Conservation (phyloP, 2,113 vertebrate genomes). For the Ovis canadensis region DNA sequence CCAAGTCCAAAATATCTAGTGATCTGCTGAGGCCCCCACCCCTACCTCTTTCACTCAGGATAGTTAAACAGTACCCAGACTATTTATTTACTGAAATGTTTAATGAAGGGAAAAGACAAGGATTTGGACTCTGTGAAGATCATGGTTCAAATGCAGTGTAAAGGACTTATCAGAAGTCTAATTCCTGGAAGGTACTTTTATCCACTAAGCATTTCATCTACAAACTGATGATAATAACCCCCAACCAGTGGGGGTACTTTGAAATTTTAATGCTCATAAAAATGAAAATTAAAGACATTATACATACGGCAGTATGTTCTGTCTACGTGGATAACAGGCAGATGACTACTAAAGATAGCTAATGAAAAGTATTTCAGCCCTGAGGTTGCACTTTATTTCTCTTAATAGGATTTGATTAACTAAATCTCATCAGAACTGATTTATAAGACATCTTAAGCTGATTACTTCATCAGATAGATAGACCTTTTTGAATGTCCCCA, state of each 20-base stretch:
- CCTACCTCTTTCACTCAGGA: background rate
- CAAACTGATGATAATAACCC: background rate
- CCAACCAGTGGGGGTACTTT: background rate
- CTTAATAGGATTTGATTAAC: background rate
- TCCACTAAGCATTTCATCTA: background rate
- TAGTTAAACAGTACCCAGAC: background rate
- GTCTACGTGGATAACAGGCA: rapidly evolving
- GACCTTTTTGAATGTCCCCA: background rate
- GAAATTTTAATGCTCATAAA: background rate
- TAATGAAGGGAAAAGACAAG: background rate
- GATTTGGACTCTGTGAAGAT: background rate
- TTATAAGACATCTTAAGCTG: background rate
- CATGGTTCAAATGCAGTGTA: background rate
- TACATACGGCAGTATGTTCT: background rate
- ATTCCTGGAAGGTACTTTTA: background rate
- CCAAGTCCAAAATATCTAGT: background rate
- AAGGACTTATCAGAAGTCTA: background rate
- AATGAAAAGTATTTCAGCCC: background rate
- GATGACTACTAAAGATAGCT: background rate
- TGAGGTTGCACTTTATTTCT: background rate
- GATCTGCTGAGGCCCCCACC: background rate
- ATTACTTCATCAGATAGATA: rapidly evolving
- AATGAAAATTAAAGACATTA: background rate
- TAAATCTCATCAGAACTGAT: background rate
- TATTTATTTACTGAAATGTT: background rate